Percentiles rank a stretch among this genome's conserved stretches.
Conservation (phyloP, 2,888 invertebrate genomes). For the Parapristionchus giblindavisi region DNA sequence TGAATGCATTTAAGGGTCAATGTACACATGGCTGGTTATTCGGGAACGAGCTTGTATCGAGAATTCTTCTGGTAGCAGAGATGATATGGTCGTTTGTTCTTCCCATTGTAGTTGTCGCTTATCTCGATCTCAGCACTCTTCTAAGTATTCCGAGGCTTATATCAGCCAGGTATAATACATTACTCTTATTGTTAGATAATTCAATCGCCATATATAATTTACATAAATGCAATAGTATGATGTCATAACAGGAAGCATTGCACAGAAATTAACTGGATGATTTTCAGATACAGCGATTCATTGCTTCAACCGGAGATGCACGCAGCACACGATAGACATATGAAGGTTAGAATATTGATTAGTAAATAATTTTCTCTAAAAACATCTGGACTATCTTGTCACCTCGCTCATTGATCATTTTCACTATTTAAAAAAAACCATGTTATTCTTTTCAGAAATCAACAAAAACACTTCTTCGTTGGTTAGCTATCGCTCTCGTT, state of each 20-base stretch:
- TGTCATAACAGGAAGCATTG: background rate
- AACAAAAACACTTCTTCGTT: conserved; percentile 34
- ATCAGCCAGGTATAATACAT: conserved; percentile 25
- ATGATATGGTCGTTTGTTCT: conserved; percentile 39
- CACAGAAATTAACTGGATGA: no score
- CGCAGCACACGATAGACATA: background rate
- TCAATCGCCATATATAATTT: no score
- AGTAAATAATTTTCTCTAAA: background rate
- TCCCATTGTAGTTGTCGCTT: conserved; percentile 38
- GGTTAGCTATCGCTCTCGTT: conserved; percentile 39
- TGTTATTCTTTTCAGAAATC: conserved; percentile 26
- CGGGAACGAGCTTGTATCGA: conserved; percentile 20
- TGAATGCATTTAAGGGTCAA: no score
- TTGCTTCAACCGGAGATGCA: background rate
- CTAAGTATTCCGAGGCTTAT: conserved; percentile 28
- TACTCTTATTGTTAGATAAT: background rate
- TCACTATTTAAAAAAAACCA: background rate
- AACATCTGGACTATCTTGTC: background rate
- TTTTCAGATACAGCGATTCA: conserved; percentile 24
- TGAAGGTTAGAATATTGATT: conserved; percentile 1
- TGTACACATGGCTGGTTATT: no score
- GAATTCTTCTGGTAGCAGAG: conserved; percentile 27
- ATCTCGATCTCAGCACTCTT: conserved; percentile 36
- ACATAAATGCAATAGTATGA: background rate
- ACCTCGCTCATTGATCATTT: background rate